phyloP scores from a whole-genome alignment of 2,888 invertebrate genomes.

The Cryptosula pallasiana region DNA sequence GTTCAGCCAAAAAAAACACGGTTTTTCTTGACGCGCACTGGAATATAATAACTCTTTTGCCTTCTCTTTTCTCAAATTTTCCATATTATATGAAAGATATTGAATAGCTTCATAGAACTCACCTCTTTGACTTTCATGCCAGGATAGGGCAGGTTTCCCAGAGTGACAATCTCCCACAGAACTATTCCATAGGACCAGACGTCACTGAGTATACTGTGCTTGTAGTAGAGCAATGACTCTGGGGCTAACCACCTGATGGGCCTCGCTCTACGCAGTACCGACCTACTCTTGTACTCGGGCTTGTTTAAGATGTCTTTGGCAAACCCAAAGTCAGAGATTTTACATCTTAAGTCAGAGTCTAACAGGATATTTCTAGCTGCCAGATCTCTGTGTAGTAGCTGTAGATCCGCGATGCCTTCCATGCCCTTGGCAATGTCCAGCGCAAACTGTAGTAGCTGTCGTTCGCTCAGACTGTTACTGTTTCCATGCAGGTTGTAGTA shows the following conservation, averaged over 20 bases:
- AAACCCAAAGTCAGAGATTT: constrained; percentile 84
- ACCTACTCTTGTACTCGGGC: constrained; percentile 47
- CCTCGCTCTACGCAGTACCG: constrained; percentile 48
- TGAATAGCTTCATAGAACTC: no score
- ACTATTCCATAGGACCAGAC: constrained; percentile 99
- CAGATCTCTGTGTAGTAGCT: constrained; percentile 80
- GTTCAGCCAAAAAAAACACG: no score
- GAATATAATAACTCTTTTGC: no score
- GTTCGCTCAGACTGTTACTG: constrained; percentile 15
- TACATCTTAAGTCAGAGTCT: constrained; percentile 78
- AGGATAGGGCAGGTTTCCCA: constrained; percentile 54
- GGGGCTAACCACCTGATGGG: constrained; percentile 99
- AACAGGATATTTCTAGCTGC: constrained; percentile 77
- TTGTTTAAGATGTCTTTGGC: constrained; percentile 80
- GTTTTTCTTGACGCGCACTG: no score
- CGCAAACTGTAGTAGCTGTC: constrained; percentile 1
- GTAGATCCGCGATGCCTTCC: constrained; percentile 36
- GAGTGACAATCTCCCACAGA: constrained; percentile 91
- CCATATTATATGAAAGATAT: no score
- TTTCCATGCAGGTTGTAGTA: constrained; percentile 19
- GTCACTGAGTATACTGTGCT: constrained; percentile 94
- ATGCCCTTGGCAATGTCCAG: constrained; percentile 13
- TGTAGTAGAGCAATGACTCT: constrained; percentile 92
- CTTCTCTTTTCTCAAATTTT: no score
- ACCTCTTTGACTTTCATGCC: constrained; percentile 21